Evolutionary conservation across 2,888 invertebrate genomes (phyloP), one percentile per base, ranked within the genome.

Genomic region (Reticulitermes lucifugus): DNA sequence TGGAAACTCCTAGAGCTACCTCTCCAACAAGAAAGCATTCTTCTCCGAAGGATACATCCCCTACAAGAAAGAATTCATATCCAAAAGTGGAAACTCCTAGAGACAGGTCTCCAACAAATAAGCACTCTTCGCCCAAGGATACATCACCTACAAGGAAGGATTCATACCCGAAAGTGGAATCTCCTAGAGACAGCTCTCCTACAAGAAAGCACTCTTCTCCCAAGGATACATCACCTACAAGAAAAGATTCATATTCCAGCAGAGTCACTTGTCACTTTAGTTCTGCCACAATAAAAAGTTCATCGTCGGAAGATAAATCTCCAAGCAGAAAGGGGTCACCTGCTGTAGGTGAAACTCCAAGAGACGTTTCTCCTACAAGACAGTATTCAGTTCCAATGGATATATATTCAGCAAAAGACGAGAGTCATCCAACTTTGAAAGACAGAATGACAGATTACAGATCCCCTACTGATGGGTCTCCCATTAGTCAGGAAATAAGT

Each of bases 231-330:
- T 43, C 85, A 35, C 35, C 35, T 35, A 35, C 35, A 25, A 46
- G 73, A 83, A 75, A 35, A 41, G 75, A 85, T 43, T 46, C 65
- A 41, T 79, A 83, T 55, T 3, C 22, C 1, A 77, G 75, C 84
- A 79, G 60, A 46, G 84, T 85, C 43, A 81, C 60, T 71, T 12
- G 12, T 12, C 2, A 12, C 46, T 5, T 46, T 46, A 46, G 46
- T 7, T 4, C 46, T 46, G 70, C 73, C 21, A 79, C 65, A 22
- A 84, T n/a, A 79, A 80, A 83, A 91, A 85, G 89, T 91, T 89
- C 91, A 5, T 90, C 91, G 1, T 91, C 91, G 3, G 91, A 91
- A 88, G 92, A 91, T 86, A 91, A 91, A 86, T 92, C 92, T 85
- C 43, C n/a, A 35, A 59, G 22, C 21, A 22, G 85, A 73, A 29